phyloP scores from a whole-genome alignment of 35 echinoderm and acorn worm species.

The Amphiura filiformis region DNA sequence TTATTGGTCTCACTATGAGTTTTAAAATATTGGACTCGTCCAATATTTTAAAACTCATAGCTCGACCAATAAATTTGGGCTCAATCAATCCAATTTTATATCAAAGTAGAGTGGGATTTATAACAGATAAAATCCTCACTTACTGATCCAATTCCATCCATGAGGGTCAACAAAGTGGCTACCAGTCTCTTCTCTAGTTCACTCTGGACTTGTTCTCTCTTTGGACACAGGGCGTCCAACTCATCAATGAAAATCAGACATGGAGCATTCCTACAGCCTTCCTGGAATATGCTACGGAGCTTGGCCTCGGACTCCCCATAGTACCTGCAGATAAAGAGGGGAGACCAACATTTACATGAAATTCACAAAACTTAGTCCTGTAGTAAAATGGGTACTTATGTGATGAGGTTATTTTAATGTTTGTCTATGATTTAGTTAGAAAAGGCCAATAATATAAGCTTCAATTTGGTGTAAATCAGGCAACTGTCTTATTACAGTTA shows the following conservation, averaged over 20 bases:
- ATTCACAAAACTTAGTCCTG: neutral
- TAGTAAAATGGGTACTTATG: neutral
- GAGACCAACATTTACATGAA: neutral
- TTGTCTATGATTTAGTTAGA: neutral
- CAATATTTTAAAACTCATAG: too few relatives aligned
- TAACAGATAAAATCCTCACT: too few relatives aligned
- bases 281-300: slow-evolving; percentile 76
- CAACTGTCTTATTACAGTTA: too few relatives aligned
- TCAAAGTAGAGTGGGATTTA: too few relatives aligned
- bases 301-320: slow-evolving; percentile 91
- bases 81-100: too few relatives aligned
- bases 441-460: too few relatives aligned
- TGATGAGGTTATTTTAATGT: neutral
- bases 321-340: slow-evolving; percentile 75
- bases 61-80: too few relatives aligned
- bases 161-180: slow-evolving; percentile 76
- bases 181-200: slow-evolving; percentile 90
- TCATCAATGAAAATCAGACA: slow-evolving; percentile 93
- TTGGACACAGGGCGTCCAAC: slow-evolving; percentile 83
- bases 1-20: too few relatives aligned
- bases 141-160: slow-evolving; percentile 74
- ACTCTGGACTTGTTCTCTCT: slow-evolving; percentile 80
- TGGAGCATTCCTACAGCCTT: slow-evolving; percentile 62
- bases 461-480: too few relatives aligned
- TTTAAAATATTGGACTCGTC: too few relatives aligned